Evolutionary conservation across 1,140 invertebrate genomes (phyloP), one percentile per base, ranked within the genome.

Genomic region (Cheumatopsyche charites): DNA sequence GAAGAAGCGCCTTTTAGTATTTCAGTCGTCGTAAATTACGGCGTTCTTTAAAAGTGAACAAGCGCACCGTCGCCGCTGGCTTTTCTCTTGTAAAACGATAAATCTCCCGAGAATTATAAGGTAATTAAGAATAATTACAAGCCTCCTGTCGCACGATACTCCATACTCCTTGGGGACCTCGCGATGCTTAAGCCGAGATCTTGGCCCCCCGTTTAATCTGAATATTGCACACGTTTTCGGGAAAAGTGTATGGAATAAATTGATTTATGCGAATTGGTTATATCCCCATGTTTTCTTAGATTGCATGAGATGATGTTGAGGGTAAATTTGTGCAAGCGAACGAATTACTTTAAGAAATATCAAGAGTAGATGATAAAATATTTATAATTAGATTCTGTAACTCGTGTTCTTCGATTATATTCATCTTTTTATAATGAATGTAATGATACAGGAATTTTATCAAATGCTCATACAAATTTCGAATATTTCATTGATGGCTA

Each of bases 1-100:
- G 70, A 72, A 70, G 69, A 62, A 55, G 21, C 65, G 68, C 71
- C 71, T 67, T 62, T 73, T 73, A n/a, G n/a, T n/a, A n/a, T n/a
- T n/a, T n/a, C n/a, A n/a, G n/a, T n/a, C 70, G 67, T 67, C 65
- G 55, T 75, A 75, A 75, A 75, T 75, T 75, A 75, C 68, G 71
- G 73, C 71, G 67, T 75, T 75, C 68, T 73, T 73, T 72, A 73
- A 73, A 75, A 75, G 68, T 29, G 43, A 42, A 25, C 55, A 23
- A 23, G 55, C 15, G 55, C 55, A 71, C 73, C 73, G 45, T 36
- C 63, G 25, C 67, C 43, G 70, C 62, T 66, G 66, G 41, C 47
- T 72, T 47, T 75, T 70, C 71, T 72, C 47, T 58, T 68, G 47
- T 42, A 49, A 71, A 58, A 71, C 55, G 17, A 75, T 75, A 75